phyloP scores from a whole-genome alignment of 1,140 invertebrate genomes.

The Drosophila rhopaloa region DNA sequence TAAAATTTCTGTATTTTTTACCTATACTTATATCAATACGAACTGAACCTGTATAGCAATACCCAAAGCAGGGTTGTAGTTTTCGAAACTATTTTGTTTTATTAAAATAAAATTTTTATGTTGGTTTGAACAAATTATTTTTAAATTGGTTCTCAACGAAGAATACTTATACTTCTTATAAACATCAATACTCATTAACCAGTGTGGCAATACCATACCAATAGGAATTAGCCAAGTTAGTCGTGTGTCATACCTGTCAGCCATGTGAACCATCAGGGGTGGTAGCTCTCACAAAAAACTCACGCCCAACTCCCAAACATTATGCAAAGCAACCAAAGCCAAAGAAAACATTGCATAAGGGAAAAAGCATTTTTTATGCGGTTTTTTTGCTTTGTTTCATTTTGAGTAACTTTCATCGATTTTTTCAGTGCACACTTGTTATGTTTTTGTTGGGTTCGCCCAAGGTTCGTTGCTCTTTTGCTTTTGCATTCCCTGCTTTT shows the following conservation, averaged over 20 bases:
- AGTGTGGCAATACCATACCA: neutral
- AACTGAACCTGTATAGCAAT: too few species aligned
- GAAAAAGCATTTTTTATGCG: slow-evolving; percentile 23
- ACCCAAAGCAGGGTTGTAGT: too few species aligned
- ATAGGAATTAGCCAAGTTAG: slow-evolving; percentile 9
- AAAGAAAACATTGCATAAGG: slow-evolving; percentile 42
- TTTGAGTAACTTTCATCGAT: slow-evolving; percentile 48
- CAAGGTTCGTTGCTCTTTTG: slow-evolving; percentile 39
- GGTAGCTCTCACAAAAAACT: slow-evolving; percentile 40
- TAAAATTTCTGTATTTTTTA: too few species aligned
- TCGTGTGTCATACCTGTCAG: slow-evolving; percentile 34
- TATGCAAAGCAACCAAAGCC: slow-evolving; percentile 29
- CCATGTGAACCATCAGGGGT: slow-evolving; percentile 18
- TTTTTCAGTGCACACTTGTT: slow-evolving; percentile 49
- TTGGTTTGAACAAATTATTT: too few species aligned
- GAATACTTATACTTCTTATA: too few species aligned
- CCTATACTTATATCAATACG: too few species aligned
- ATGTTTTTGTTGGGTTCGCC: slow-evolving; percentile 12
- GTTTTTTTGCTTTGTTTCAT: slow-evolving; percentile 20
- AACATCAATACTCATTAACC: neutral
- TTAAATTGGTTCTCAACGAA: too few species aligned
- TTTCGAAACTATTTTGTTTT: too few species aligned
- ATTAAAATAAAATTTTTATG: too few species aligned
- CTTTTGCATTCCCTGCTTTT: slow-evolving; percentile 10
- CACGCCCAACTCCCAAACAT: slow-evolving; percentile 14